Base-by-base conservation (phyloP, 2,113 vertebrate species). In the Scophthalmus maximus region DNA sequence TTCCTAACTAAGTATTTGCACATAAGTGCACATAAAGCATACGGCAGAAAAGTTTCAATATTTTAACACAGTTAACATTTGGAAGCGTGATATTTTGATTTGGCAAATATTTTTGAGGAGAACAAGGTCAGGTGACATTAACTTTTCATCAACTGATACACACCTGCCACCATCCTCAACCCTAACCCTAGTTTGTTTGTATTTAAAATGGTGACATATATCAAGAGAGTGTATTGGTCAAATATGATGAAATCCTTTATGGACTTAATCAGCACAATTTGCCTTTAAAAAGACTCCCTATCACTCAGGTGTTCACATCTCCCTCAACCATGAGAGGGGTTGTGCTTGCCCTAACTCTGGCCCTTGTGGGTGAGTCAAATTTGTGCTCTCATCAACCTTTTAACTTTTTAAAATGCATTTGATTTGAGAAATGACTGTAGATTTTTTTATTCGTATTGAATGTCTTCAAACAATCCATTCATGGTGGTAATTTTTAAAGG, bases 341-440 rank as follows among this genome's bases (percentile, higher is more conserved):
- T 84, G 62, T 94, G 64, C 88, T 97, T 23, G 84, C 88, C 23
- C 74, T 96, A 74, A 78, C 58, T 52, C 72, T 96, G 81, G 92
- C 93, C 87, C 78, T 96, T 8, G 95, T 92, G 88, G 94, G 95
- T 96, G 89, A 95, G 95, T 88, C 34, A 23, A 18, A 59, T 20
- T 32, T 29, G 8, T 46, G 11, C 6, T 27, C 58, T 49, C 23
- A 2, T 8, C 0, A 58, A 27, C 1, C 0, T 58, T 36, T 56
- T 0, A 47, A 15, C 6, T 27, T 23, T 5, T 20, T 8, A 44
- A 1, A 29, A 8, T n/a, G n/a, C n/a, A n/a, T n/a, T n/a, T n/a
- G n/a, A n/a, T 62, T 62, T 62, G 6, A 60, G n/a, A 26, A 56
- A 34, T 12, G 7, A 51, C 4, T 17, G 49, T 4, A 6, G 14